Evolutionary conservation across 2,113 vertebrate species (phyloP).

Genomic region (Rhipidura dahli): DNA sequence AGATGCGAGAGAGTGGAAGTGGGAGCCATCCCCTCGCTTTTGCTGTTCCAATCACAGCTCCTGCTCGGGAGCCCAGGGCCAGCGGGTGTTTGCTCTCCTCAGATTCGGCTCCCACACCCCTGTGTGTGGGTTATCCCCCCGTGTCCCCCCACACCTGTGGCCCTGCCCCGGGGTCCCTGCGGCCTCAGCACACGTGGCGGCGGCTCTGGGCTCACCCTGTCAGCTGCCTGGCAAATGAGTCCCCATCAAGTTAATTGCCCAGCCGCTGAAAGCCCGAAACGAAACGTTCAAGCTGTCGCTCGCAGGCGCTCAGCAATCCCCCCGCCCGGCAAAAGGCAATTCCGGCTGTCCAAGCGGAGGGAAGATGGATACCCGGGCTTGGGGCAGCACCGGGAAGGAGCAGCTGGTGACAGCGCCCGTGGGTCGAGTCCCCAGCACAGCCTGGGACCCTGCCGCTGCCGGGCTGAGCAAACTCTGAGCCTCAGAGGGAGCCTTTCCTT

Average conservation of each 20-base stretch:
- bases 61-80: not conserved
- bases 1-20: accelerated
- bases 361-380: not conserved
- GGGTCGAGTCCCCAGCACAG: not conserved
- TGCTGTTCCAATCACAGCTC: not conserved
- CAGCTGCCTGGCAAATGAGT: constrained; percentile 31
- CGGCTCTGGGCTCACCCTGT: not conserved
- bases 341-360: not conserved
- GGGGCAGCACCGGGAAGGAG: not conserved
- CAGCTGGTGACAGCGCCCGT: accelerated
- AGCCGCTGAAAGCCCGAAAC: constrained; percentile 1
- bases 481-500: not conserved
- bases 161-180: not conserved
- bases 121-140: accelerated
- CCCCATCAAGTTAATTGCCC: constrained; percentile 50
- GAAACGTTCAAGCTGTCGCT: constrained; percentile 12
- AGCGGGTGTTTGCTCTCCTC: accelerated
- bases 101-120: not conserved
- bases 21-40: not conserved
- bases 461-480: not conserved
- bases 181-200: not conserved
- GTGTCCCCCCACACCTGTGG: accelerated
- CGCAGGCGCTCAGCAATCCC: not conserved
- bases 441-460: not conserved
- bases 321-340: not conserved